Evolutionary conservation across 2,888 invertebrate genomes (phyloP), one percentile per base, ranked within the genome.

Genomic region (Limnephilus rhombicus): DNA sequence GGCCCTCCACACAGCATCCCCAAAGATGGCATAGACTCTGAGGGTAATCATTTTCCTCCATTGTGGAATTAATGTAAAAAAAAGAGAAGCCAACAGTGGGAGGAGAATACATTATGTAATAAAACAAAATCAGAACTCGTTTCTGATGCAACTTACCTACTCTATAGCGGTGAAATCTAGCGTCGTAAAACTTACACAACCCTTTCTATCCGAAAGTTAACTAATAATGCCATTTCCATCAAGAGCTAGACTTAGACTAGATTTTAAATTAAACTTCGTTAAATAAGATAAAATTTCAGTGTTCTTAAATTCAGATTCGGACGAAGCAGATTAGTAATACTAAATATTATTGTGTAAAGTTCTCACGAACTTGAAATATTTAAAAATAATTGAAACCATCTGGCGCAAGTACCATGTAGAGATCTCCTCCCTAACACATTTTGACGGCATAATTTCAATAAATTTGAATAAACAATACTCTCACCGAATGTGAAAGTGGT

Each of bases 381-480:
- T 68, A 9, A n/a, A 68, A 68, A 24, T 24, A n/a, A 68, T 68
- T 68, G 9, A 68, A 68, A 68, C 68, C 68, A 68, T n/a, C 24
- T 24, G 24, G 24, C 9, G 24, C n/a, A n/a, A 9, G 68, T 68
- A 68, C 68, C 2, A 2, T 68, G 68, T n/a, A 9, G 68, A 68
- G 53, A 68, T 24, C 68, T 68, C 68, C 68, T 68, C 7, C 68
- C 9, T n/a, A 68, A 68, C 68, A 68, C 68, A 68, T 68, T 68
- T 68, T 68, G 68, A 68, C 68, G 68, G 68, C n/a, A n/a, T 68
- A 68, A 68, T 68, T 68, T 68, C 68, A 68, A 68, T 68, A 68
- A 68, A 68, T 68, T 68, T 68, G 24, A 68, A 68, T 68, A 68
- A 68, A 68, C 24, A 68, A 68, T n/a, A 68, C 68, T n/a, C 68